Conservation (phyloP, 2,888 invertebrate genomes). For the Oxytorus armatus region DNA sequence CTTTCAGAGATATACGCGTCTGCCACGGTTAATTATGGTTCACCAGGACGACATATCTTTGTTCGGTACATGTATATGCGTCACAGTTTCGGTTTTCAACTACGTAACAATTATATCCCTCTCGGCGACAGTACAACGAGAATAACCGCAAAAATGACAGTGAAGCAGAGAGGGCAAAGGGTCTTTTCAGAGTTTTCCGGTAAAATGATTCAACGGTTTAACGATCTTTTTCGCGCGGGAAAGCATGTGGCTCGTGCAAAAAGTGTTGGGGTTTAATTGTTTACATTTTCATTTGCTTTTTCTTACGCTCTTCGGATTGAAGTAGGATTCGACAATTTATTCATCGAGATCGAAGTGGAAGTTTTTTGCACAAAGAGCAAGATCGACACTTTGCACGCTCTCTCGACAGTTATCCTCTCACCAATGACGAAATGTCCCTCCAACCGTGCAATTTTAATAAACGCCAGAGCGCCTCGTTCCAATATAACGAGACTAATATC, state of each 20-base stretch:
- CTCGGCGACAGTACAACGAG: conserved; percentile 38
- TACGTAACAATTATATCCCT: conserved; percentile 44
- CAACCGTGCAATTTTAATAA: conserved; percentile 76
- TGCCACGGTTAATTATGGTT: conserved; percentile 68
- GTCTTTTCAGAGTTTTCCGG: too few species aligned
- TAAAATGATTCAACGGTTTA: too few species aligned
- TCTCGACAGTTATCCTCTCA: background rate
- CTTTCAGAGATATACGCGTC: conserved; percentile 39
- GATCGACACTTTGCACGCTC: conserved; percentile 21
- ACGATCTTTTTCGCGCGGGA: too few species aligned
- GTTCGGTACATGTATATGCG: conserved; percentile 16
- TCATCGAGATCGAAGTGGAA: too few species aligned
- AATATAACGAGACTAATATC: conserved; percentile 76
- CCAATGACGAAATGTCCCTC: conserved; percentile 58
- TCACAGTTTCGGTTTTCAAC: conserved; percentile 37
- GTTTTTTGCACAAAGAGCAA: too few species aligned
- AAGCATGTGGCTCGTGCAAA: too few species aligned
- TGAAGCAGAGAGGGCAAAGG: background rate
- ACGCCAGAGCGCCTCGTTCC: conserved; percentile 61
- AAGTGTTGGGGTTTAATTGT: too few species aligned
- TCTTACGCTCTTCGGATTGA: too few species aligned
- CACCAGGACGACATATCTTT: conserved; percentile 38
- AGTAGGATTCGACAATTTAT: too few species aligned
- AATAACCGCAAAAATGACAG: background rate
- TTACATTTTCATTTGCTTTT: too few species aligned